Evolutionary conservation across 2,888 invertebrate species (phyloP), one percentile per base, ranked within the genome.

Genomic region (Tromatobia lineatoria): DNA sequence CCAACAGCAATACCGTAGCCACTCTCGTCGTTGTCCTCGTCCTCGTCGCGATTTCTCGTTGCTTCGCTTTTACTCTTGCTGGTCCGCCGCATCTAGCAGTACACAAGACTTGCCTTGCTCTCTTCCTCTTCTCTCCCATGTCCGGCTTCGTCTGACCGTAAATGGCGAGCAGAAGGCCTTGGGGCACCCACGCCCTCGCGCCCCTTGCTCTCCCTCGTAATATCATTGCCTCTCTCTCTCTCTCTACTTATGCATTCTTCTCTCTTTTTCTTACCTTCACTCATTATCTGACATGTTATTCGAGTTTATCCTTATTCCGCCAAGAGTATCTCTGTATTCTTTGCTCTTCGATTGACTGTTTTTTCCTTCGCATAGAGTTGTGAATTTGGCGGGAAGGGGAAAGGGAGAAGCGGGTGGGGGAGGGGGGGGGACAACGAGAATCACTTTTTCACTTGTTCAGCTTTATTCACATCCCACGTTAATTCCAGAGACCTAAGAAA

Each of bases 81-180:
- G 75, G 76, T 76, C 70, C 64, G 64, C 80, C 15, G 18, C 64
- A 54, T 64, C 70, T 34, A 45, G 34, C 47, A 73, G 69, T 59
- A 81, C 59, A 70, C 64, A 61, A 81, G 67, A 77, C 54, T 4
- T 79, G 67, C 80, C 76, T 73, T 69, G 70, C 75, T 80, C 81
- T 80, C 86, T 86, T 83, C 66, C 75, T 70, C 75, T 66, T 79
- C 74, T 86, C 83, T 86, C 74, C 66, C 82, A 87, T 88, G 89
- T 90, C 89, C 90, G 89, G 89, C 89, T 88, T 82, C 79, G 86
- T 74, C 87, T 88, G 88, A 77, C 92, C 92, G 90, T 91, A 92
- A 91, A 92, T 90, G 92, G 91, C 88, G 89, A 91, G 90, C 90
- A 89, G 91, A 90, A 92, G 91, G 91, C 92, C 91, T 90, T 91